These are phyloP conservation scores for Pollenia labialis DNA, from an alignment of 2,888 invertebrate genomes.

Conservation along the genomic window DNA sequence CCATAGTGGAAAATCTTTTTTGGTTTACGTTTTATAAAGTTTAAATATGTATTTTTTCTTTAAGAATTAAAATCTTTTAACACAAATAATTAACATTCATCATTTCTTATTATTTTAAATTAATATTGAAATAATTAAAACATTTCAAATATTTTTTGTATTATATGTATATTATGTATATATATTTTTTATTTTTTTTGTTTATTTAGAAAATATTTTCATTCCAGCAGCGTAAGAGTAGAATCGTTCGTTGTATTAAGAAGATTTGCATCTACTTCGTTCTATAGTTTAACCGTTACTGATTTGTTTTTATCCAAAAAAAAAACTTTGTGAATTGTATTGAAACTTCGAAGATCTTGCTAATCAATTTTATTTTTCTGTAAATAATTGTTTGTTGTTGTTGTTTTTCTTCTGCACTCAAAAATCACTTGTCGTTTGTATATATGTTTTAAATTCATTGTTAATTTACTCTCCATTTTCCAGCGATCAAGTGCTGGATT, in stretches of 20 bases:
- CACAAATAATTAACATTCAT: constrained; percentile 69
- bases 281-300: constrained; percentile 71
- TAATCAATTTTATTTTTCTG: constrained; percentile 30
- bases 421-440: constrained; percentile 49
- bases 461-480: constrained; percentile 55
- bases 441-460: not conserved
- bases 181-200: constrained; percentile 15
- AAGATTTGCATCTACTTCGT: constrained; percentile 53
- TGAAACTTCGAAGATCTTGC: constrained; percentile 61
- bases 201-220: constrained; percentile 63
- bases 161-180: not conserved
- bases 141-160: not conserved
- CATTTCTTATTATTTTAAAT: constrained; percentile 57
- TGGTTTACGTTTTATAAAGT: not conserved
- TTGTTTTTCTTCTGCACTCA: constrained; percentile 49
- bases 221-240: constrained; percentile 46
- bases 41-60: constrained; percentile 18
- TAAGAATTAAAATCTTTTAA: constrained; percentile 66
- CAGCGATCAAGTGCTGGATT: constrained; percentile 42
- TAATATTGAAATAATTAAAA: constrained; percentile 53
- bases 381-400: not conserved
- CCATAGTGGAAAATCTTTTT: constrained; percentile 77
- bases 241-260: constrained; percentile 10
- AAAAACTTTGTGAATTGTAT: constrained; percentile 34
- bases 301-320: constrained; percentile 61